These are phyloP conservation scores for Leptopilina boulardi DNA, from an alignment of 1,140 invertebrate species.

Conservation along the genomic window DNA sequence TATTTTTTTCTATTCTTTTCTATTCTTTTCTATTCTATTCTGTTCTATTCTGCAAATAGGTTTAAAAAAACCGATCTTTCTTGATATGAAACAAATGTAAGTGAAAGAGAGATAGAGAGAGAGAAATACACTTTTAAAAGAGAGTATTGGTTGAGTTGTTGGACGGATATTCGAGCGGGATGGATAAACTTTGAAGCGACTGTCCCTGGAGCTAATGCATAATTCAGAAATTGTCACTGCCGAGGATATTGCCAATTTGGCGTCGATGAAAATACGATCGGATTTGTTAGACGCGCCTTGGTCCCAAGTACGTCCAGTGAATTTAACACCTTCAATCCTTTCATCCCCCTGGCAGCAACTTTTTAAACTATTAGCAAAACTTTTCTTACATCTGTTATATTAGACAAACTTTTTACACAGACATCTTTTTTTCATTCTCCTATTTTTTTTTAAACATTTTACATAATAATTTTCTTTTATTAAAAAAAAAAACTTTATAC, in stretches of 20 bases:
- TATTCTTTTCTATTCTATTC: too few species aligned
- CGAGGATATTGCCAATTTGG: slow-evolving; percentile 78
- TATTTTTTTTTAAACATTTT: too few species aligned
- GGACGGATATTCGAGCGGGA: slow-evolving; percentile 71
- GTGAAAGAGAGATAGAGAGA: too few species aligned
- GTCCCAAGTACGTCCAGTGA: slow-evolving; percentile 67
- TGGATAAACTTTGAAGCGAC: slow-evolving; percentile 76
- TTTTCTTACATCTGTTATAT: not conserved
- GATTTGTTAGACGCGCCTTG: slow-evolving; percentile 70
- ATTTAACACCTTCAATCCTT: slow-evolving; percentile 72
- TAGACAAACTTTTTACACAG: not conserved
- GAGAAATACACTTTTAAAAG: slow-evolving; percentile 61
- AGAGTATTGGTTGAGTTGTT: slow-evolving; percentile 59
- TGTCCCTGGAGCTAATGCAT: slow-evolving; percentile 75
- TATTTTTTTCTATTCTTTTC: too few species aligned
- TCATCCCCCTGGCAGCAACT: slow-evolving; percentile 30
- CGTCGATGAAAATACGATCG: slow-evolving; percentile 77
- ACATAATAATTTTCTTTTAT: too few species aligned
- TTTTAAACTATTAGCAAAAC: not conserved
- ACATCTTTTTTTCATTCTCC: not conserved
- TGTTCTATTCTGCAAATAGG: too few species aligned
- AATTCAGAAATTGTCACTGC: slow-evolving; percentile 77
- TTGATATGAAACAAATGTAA: too few species aligned
- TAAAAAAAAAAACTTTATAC: too few species aligned
- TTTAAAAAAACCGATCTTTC: too few species aligned